Base-by-base conservation (phyloP, 2,797 vertebrate species). In the Etheostoma perlongum region DNA sequence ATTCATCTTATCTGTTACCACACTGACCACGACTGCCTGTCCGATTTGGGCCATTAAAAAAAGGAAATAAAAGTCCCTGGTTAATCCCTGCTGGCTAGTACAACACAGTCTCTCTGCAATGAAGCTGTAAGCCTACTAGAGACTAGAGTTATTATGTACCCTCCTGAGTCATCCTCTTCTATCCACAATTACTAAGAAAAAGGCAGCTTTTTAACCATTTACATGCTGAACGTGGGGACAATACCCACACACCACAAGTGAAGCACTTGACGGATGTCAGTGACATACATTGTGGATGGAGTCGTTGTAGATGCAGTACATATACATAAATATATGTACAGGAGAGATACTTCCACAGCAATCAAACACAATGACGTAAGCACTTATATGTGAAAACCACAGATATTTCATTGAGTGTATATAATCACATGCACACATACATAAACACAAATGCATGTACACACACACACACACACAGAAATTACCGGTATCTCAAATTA, bases 111-210 rank as follows among this genome's bases (percentile, higher is more conserved):
- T 78, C 76, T 81, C 64, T 82, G 85, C 85, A 83, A 73, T 85
- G 64, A 79, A 85, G 83, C 87, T 84, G 63, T 74, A 76, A 81
- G 77, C 82, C 81, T 87, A 83, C 85, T 63, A 80, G 84, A 85
- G 71, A 87, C 71, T 77, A 68, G 88, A 88, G 85, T 92, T 89
- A 89, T 87, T 88, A 85, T 90, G 85, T 87, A 59, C 86, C 89
- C 85, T 89, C 88, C 92, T 92, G 92, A 93, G 87, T 94, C 93
- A 93, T 93, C 89, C 84, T 89, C 81, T 82, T 86, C 85, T 86
- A 86, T 79, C 85, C 89, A 92, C 85, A 92, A 89, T 91, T 89
- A 92, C 76, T 78, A 82, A 87, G 86, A 81, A 78, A 90, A 85
- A 83, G 66, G 68, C 57, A 71, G 64, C 64, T 82, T 89, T 90